A percentile compares a stretch with the other conserved stretches of the same genome.
Evolutionary conservation across 2,888 invertebrate genomes (phyloP).

Genomic region (Shargacucullia verbasci): DNA sequence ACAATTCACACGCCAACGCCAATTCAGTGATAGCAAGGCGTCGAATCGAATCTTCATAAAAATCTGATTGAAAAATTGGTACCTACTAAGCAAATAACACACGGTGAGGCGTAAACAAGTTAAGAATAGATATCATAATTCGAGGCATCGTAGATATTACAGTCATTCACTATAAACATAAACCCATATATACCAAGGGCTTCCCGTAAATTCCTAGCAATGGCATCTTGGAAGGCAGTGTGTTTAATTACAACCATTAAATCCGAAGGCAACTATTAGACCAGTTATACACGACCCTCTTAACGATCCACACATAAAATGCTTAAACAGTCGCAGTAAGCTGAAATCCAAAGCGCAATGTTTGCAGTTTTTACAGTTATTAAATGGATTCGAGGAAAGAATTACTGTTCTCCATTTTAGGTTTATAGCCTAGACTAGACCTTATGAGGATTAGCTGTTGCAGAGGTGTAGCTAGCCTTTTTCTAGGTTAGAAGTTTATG

Average conservation of each 20-base stretch:
- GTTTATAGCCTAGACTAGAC: background rate
- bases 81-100: no score
- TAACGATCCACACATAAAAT: constrained; percentile 7
- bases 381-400: constrained; percentile 6
- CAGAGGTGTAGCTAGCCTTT: no score
- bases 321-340: constrained; percentile 10
- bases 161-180: no score
- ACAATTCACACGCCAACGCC: no score
- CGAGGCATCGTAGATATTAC: background rate
- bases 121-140: no score
- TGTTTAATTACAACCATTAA: constrained; percentile 37
- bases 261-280: constrained; percentile 10
- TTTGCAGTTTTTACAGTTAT: background rate
- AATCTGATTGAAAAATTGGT: no score
- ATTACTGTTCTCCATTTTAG: background rate
- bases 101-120: no score
- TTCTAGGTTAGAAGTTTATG: no score
- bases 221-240: constrained; percentile 12
- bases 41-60: no score
- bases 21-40: no score
- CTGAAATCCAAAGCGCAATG: background rate
- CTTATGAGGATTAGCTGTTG: no score
- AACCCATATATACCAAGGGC: background rate
- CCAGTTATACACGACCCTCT: constrained; percentile 11
- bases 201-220: constrained; percentile 19